Evolutionary conservation across 2,113 vertebrate species (phyloP), one percentile per base, ranked within the genome.

Genomic region (Planiliza haematocheilus): DNA sequence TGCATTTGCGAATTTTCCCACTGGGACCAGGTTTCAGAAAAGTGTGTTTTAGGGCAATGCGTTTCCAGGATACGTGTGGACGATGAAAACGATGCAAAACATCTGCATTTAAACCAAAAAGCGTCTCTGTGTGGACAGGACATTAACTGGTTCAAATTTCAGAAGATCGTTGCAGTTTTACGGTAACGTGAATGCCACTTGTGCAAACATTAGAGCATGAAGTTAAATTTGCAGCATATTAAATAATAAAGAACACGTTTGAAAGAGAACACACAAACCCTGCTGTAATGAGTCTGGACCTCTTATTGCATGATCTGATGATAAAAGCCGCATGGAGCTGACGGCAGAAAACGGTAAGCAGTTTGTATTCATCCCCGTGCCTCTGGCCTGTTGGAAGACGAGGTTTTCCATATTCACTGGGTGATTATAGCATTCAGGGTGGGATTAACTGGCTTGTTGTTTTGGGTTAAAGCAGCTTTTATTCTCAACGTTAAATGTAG

Each of bases 351-450:
- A 37, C 38, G n/a, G 11, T 64, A 17, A 17, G 37, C 21, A 7
- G 42, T 6, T 10, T 60, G 48, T 39, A 50, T 56, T 94, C 90
- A 81, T 77, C 2, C 75, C 84, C 89, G 90, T 89, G 86, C 85
- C 91, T 91, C 90, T 92, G 58, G 12, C 42, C 70, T 50, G 21
- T 43, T 18, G 43, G 14, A 63, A 50, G 51, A 55, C 39, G 4
- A 10, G 13, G 20, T 53, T 75, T 50, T 58, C 57, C 36, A 70
- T 48, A 53, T 39, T 84, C 68, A 77, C 75, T 67, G 55, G 69
- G 42, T 81, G 79, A 79, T 77, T 84, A 70, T 49, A 80, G 71
- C 56, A 30, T 56, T 20, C 52, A 16, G 52, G 16, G 66, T 65
- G 53, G 57, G 39, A 69, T 70, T 62, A 63, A 53, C 58, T 59